phyloP scores from a whole-genome alignment of 2,797 vertebrate genomes.

The Falco biarmicus region DNA sequence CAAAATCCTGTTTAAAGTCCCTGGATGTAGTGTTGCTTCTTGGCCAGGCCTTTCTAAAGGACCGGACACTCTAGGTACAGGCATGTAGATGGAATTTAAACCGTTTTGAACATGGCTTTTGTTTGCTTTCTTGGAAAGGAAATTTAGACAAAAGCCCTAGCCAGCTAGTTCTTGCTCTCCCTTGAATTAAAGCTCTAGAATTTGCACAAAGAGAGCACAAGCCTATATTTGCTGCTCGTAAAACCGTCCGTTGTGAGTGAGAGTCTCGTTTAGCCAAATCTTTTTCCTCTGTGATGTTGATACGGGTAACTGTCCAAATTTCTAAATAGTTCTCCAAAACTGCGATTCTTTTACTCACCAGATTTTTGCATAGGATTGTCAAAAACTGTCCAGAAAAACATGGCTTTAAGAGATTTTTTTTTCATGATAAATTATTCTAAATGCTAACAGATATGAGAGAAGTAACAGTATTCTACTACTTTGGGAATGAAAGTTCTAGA shows the following conservation, averaged over 20 bases:
- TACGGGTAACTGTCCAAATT: background rate
- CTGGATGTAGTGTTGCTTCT: rapidly evolving
- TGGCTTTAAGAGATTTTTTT: background rate
- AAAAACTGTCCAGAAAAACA: background rate
- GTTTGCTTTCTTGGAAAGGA: background rate
- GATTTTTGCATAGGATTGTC: background rate
- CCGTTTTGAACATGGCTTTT: background rate
- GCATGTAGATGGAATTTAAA: background rate
- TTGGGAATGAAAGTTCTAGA: background rate
- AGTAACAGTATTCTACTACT: background rate
- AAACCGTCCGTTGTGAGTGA: background rate
- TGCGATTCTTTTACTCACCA: rapidly evolving
- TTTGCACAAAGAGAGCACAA: background rate
- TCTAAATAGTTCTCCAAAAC: background rate
- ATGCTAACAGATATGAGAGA: background rate
- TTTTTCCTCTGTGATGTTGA: background rate
- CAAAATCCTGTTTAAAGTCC: background rate
- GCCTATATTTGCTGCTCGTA: background rate
- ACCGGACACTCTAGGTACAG: background rate
- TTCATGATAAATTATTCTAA: background rate
- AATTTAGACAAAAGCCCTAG: background rate
- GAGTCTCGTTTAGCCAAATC: background rate
- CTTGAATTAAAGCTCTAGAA: background rate
- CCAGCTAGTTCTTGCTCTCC: background rate
- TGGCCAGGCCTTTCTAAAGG: background rate